Base-by-base conservation (phyloP, 2,113 vertebrate species). In the Rhinichthys klamathensis region DNA sequence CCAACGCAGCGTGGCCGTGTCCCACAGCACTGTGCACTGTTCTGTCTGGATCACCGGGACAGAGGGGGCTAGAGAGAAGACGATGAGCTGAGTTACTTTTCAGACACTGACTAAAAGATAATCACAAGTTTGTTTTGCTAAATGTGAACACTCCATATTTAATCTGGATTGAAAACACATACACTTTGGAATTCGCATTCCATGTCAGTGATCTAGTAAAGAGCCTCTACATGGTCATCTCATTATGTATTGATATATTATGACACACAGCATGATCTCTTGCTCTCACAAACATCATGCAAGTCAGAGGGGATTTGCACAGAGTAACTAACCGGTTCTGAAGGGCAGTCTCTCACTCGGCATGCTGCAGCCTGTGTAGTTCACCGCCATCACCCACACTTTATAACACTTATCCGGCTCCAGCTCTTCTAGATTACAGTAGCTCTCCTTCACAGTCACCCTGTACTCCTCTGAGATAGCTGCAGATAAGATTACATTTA, bases 341-440 rank as follows among this genome's bases (percentile, higher is more conserved):
- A 99, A 98, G 91, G 91, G 23, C 3, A 94, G 93, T 89, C 97
- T 97, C 85, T 97, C 96, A 54, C 97, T 99, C 84, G 98, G 97
- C 87, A 99, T 93, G 85, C 98, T 99, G 91, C 97, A 99, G 84
- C 98, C 98, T 0, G 96, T 95, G 84, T 97, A 94, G 89, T 99
- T 99, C 91, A 99, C 96, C 74, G 97, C 97, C 97, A 99, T 99
- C 86, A 99, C 95, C 97, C 98, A 99, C 75, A 99, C 97, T 79
- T 96, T 96, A 91, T 99, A 99, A 78, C 91, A 94, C 89, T 79
- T 96, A 90, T 97, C 96, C 35, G 98, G 96, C 74, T 99, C 97
- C 90, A 99, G 89, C 85, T 99, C 97, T 91, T 99, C 98, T 92
- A 99, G 94, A 83, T 96, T 94, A 85, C 97, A 98, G 90, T 96